phyloP scores from a whole-genome alignment of 2,113 vertebrate species.

The Crotalus tigris region DNA sequence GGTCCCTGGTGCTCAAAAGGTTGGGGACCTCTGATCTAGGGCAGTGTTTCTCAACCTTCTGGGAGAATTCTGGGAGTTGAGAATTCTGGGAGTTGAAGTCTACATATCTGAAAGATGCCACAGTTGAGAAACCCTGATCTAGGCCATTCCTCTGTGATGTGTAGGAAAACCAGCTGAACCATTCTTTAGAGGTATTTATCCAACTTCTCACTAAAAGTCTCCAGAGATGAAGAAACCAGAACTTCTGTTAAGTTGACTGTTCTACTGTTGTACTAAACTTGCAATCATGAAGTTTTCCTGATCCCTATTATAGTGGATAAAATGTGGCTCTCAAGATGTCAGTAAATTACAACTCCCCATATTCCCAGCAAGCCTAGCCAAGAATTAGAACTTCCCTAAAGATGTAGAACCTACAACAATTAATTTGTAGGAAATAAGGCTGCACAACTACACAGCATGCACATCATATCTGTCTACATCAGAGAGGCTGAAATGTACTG shows the following conservation, averaged over 20 bases:
- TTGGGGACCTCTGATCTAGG: neutral
- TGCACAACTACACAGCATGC: neutral
- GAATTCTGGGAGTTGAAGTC: neutral
- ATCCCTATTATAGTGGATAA: neutral
- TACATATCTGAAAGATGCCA: neutral
- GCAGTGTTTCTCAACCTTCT: neutral
- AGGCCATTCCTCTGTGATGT: neutral
- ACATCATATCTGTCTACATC: slow-evolving; percentile 20
- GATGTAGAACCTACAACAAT: neutral
- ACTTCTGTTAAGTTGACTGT: neutral
- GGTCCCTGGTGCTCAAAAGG: too few relatives aligned
- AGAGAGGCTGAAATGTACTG: slow-evolving; percentile 18
- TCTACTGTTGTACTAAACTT: neutral
- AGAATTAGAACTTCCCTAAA: neutral
- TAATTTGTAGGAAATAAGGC: neutral
- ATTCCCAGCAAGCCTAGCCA: neutral
- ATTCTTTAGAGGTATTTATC: neutral
- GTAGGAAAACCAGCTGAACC: neutral
- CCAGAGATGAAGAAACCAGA: neutral
- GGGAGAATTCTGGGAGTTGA: neutral
- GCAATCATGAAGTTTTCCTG: neutral
- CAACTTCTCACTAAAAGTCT: neutral
- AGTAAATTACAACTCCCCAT: neutral
- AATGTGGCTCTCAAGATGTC: neutral
- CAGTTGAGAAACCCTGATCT: neutral